Evolutionary conservation across 1,140 invertebrate species (phyloP), one percentile per base, ranked within the genome.

Genomic region (Stegodyphus dumicola): DNA sequence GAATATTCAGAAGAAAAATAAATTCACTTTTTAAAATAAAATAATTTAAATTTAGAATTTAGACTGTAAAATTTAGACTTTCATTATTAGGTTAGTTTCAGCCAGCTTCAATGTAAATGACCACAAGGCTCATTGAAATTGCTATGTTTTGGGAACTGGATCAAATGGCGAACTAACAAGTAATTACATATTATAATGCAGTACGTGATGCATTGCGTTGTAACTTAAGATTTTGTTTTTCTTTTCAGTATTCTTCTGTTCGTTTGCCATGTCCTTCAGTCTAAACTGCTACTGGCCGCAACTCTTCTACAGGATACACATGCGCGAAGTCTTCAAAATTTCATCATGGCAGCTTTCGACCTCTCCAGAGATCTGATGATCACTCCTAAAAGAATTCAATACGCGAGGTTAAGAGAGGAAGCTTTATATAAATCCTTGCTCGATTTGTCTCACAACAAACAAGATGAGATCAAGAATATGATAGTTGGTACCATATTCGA

Each of bases 291-390:
- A 11, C 89, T 90, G 52, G 90, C 91, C 5, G 88, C 91, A 0
- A 90, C 90, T 17, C 88, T 92, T 56, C 87, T 93, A 76, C 91
- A 91, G 87, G 90, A 94, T 90, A 92, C 94, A 53, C 95, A 95
- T 87, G 94, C 93, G 65, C 93, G 93, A n/a, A 93, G 94, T 89
- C 90, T 97, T 71, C 93, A 95, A 87, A 95, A 94, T 89, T 95
- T 97, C 89, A 96, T 97, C 86, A 90, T 96, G 51, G 94, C 94
- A 76, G 95, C 95, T 0, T 97, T 96, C 90, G 96, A 97, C 89
- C 94, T 97, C 94, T 95, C 95, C 7, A 90, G 96, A 1, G 95
- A 96, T 91, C 93, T 96, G 89, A 94, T 96, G 88, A 95, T 97
- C 18, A 96, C 96, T 2, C 96, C 96, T 7, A 93, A 93, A 89